phyloP scores from a whole-genome alignment of 2,113 vertebrate species.

The Antennarius striatus region DNA sequence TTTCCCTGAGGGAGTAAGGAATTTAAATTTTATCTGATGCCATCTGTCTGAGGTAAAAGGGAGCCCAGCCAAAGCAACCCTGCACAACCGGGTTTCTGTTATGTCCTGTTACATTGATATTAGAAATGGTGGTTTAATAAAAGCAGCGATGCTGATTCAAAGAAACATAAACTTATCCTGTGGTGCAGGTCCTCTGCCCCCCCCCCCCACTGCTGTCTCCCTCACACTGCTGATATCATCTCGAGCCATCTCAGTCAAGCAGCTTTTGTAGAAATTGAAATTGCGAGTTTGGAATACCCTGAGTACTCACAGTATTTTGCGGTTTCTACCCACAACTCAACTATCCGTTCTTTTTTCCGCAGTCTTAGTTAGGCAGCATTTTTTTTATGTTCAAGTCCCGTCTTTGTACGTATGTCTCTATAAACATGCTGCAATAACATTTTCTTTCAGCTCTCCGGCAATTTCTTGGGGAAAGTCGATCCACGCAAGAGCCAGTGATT shows the following conservation, averaged over 20 bases:
- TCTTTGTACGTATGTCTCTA: slow-evolving; percentile 90
- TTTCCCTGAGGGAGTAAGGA: slow-evolving; percentile 48
- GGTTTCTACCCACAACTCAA: slow-evolving; percentile 77
- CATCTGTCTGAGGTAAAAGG: slow-evolving; percentile 35
- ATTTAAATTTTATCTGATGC: slow-evolving; percentile 62
- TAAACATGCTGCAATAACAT: slow-evolving; percentile 99
- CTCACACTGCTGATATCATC: slow-evolving; percentile 85
- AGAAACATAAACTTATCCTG: slow-evolving; percentile 80
- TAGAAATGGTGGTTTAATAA: slow-evolving; percentile 77
- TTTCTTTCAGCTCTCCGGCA: slow-evolving; percentile 93
- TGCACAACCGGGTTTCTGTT: slow-evolving; percentile 67
- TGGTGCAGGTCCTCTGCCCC: slow-evolving; percentile 73
- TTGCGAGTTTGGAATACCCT: slow-evolving; percentile 92
- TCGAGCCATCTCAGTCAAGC: slow-evolving; percentile 83
- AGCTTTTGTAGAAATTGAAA: slow-evolving; percentile 83
- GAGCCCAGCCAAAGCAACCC: slow-evolving; percentile 27
- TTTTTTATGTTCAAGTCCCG: slow-evolving; percentile 57
- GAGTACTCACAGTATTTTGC: slow-evolving; percentile 88
- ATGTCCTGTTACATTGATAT: slow-evolving; percentile 59
- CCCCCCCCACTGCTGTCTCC: slow-evolving; percentile 61
- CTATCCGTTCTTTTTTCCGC: slow-evolving; percentile 47
- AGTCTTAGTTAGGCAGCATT: slow-evolving; percentile 67
- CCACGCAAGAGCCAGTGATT: slow-evolving; percentile 95
- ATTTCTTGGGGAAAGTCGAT: slow-evolving; percentile 96
- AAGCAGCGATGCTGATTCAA: slow-evolving; percentile 81